Evolutionary conservation across 1,140 invertebrate genomes (phyloP), one percentile per base, ranked within the genome.

Genomic region (Aphelenchoides besseyi): DNA sequence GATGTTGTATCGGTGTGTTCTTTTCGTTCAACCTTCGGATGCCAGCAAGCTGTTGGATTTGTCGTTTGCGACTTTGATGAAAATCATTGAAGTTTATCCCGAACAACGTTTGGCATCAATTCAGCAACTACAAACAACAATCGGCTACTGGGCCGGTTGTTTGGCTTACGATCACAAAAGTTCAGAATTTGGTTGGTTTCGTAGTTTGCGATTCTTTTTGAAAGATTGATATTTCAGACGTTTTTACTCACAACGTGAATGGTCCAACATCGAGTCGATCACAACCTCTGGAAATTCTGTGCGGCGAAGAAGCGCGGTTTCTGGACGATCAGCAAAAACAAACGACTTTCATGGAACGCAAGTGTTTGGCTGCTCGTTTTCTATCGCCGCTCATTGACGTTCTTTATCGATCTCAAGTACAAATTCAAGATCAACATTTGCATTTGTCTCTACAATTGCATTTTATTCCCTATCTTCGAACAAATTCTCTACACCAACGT

Each of bases 261-360:
- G 75, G 79, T 29, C 52, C 53, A 0, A 52, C 57, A 12, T 73
- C 77, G 0, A 48, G 35, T 9, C 18, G n/a, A 0, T 9, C 70
- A 8, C 41, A 26, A 1, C 55, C 78, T 3, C 53, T 61, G 9
- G 77, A 78, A 64, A 9, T 71, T 18, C 18, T 79, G 23, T 81
- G 79, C 53, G 77, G 78, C 2, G 76, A 69, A 28, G 78, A 80
- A 53, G 52, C 80, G n/a, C 55, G 74, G 26, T 79, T 77, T 35
- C 33, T 82, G 29, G 68, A 61, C 3, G 77, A 79, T 54, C 3
- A 62, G 5, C 29, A 36, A 9, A 55, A 64, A 48, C 48, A 74
- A 8, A 55, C 68, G 9, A 33, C 61, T 12, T 59, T 80, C 23
- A 33, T 82, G 12, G 70, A 76, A 23, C 71, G 78, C 28, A 80